Evolutionary conservation across 2,797 vertebrate genomes (phyloP), one percentile per base, ranked within the genome.

Genomic region (Coracias cyanogaster): DNA sequence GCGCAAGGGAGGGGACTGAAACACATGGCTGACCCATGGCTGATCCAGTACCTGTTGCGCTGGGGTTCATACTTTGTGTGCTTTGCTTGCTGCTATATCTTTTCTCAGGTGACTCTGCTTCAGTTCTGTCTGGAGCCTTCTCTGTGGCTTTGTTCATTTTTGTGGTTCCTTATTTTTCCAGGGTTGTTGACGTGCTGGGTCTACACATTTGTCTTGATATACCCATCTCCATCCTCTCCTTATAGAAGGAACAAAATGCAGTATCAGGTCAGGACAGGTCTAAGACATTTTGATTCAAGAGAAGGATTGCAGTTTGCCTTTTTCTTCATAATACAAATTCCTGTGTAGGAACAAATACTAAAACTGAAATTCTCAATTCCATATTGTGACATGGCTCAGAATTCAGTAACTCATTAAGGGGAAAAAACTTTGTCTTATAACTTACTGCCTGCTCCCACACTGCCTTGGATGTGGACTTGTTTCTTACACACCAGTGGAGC

Each of bases 381-480:
- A 6, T 41, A 14, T 62, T 62, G 41, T 48, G 39, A 51, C 6
- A 6, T 48, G 17, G 39, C 24, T 88, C 57, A 77, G 35, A 48
- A 51, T 88, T 78, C 43, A 54, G 31, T 22, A 73, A 80, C 8
- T 48, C 16, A 4, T 22, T 51, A 39, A 41, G 22, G 39, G 28
- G 8, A 55, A 69, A 66, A 86, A 72, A 1, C 20, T 33, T 58
- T 18, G 6, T 55, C 43, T 55, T 62, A 31, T 13, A 14, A 15
- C 52, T 90, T 61, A 65, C 28, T 0, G 0, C 7, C 41, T 26
- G 3, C 7, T 91, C 41, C 49, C 54, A 49, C 9, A 6, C 22
- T 61, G 8, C 60, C 46, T 76, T 86, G 72, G 66, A n/a, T 43
- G 16, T 24, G 35, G 29, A 19, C 39, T 80, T 55, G 22, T 76